phyloP scores from a whole-genome alignment of 2,113 vertebrate species.

The Piprites chloris region DNA sequence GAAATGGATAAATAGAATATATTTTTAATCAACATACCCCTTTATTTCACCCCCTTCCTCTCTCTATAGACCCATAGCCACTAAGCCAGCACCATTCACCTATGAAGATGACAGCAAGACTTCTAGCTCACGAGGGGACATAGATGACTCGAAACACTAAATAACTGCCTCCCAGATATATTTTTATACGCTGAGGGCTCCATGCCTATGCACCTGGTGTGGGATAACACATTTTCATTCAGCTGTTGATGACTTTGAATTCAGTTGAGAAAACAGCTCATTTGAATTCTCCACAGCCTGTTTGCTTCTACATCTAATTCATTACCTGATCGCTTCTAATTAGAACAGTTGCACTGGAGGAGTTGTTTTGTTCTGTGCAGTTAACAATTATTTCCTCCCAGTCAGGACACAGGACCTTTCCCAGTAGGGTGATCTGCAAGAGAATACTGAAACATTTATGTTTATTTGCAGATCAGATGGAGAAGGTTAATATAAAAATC shows the following conservation, averaged over 20 bases:
- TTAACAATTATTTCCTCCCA: not conserved
- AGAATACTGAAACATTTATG: not conserved
- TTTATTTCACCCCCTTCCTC: not conserved
- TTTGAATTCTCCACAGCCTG: constrained; percentile 53
- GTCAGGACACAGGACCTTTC: not conserved
- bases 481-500: not conserved
- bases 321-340: constrained; percentile 53
- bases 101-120: not conserved
- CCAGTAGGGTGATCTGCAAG: not conserved
- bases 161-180: not conserved
- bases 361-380: constrained; percentile 8
- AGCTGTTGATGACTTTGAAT: not conserved
- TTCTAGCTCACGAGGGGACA: not conserved
- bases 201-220: not conserved
- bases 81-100: not conserved
- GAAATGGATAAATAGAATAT: not conserved
- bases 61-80: not conserved
- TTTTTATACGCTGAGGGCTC: not conserved
- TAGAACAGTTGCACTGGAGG: constrained; percentile 51
- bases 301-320: constrained; percentile 28
- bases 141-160: not conserved
- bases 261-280: constrained; percentile 20
- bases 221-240: not conserved
- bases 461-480: not conserved
- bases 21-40: not conserved